Base-by-base conservation (phyloP, 2,888 invertebrate genomes). In the Lymantria monacha region DNA sequence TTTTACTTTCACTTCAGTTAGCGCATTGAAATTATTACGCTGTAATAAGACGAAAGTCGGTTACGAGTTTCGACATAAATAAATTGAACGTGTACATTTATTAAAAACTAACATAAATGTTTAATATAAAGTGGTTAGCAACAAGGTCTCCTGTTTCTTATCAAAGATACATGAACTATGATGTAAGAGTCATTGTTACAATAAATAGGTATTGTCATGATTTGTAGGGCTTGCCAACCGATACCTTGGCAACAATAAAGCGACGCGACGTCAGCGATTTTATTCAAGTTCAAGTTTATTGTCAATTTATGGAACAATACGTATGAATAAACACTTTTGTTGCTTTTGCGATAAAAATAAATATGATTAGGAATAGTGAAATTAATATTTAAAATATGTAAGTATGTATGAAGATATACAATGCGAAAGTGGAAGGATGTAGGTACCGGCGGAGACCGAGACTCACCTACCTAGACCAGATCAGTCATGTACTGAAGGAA, bases 61-160 rank as follows among this genome's bases (percentile, higher is more conserved):
- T 43, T 12, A 12, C 9, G 9, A 38, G 37, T 38, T 45, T 12
- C 33, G 33, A 33, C 12, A 38, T 30, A n/a, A n/a, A 14, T 38
- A 38, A n/a, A 45, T 45, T 10, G 9, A 12, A 1, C 30, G 42
- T 10, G 9, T 10, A 10, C 36, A 11, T 46, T 22, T 33, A 33
- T 33, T 33, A 10, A 33, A 33, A 33, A 33, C 10, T 9, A 33
- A 33, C 10, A 33, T 10, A 33, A 33, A 33, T 33, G 33, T 33
- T 33, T n/a, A n/a, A 33, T 33, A 33, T 33, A 36, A 36, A 41
- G 38, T 44, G 33, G 46, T 46, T 54, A 53, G 52, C 51, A 69
- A 63, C 51, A 58, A 33, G 42, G 37, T 48, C 48, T 53, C 50
- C 30, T 44, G 55, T 58, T 43, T 44, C 42, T 61, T 57, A 59